A percentile compares a stretch with the other conserved stretches of the same genome.
phyloP scores from a whole-genome alignment of 1,140 invertebrate species.

The Platyscapa corneri region DNA sequence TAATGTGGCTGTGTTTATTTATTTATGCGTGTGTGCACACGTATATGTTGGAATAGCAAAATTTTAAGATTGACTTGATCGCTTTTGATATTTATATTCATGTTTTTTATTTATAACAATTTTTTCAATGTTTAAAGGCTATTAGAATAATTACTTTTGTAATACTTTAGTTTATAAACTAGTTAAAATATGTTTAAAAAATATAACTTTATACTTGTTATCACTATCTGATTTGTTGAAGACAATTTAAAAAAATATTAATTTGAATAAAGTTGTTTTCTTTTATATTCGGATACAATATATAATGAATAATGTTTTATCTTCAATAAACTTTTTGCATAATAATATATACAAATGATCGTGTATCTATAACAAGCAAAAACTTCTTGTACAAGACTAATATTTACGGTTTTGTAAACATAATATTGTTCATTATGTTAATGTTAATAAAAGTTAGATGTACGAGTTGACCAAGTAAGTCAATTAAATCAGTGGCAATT shows the following conservation, averaged over 20 bases:
- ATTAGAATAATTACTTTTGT: too few relatives aligned
- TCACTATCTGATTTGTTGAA: background rate
- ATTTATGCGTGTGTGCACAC: background rate
- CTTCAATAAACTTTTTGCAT: conserved; percentile 16
- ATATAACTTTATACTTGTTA: conserved; percentile 16
- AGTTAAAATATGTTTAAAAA: background rate
- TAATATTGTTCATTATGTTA: conserved; percentile 19
- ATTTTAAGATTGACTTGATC: background rate
- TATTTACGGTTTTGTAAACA: conserved; percentile 33
- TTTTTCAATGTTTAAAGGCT: too few relatives aligned
- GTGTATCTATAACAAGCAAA: conserved; percentile 28
- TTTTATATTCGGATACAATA: conserved; percentile 9
- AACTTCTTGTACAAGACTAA: conserved; percentile 3
- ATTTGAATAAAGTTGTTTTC: background rate
- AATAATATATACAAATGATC: conserved; percentile 12
- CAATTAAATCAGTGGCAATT: conserved; percentile 25
- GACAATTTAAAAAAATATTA: conserved; percentile 31
- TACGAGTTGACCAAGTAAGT: background rate
- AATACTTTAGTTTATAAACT: background rate
- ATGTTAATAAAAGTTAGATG: conserved; percentile 9
- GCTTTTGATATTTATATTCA: background rate
- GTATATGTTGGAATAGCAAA: background rate
- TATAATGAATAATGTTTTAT: background rate
- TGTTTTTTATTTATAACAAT: background rate
- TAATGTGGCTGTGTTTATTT: background rate